A percentile compares a stretch with the other conserved stretches of the same genome.
Evolutionary conservation across 2,113 vertebrate species (phyloP).

Genomic region (Paramisgurnus dabryanus): DNA sequence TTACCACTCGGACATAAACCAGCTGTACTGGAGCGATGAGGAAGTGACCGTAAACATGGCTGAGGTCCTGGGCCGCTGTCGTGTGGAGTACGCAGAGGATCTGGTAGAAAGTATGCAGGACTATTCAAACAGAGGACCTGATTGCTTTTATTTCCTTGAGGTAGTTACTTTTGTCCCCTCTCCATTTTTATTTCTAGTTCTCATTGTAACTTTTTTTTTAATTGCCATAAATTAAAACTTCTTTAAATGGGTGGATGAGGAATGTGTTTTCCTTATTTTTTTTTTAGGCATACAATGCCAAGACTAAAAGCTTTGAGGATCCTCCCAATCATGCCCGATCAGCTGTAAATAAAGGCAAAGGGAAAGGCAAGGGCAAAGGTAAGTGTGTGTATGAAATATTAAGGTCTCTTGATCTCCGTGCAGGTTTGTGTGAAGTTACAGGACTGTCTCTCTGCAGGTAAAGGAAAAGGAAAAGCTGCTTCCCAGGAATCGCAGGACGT

Average conservation of each 20-base stretch:
- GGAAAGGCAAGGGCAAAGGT: slow-evolving; percentile 97
- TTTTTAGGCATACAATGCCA: slow-evolving; percentile 89
- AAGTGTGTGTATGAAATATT: not conserved
- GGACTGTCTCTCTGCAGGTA: slow-evolving; percentile 71
- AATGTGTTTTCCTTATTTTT: not conserved
- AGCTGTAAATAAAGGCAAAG: slow-evolving; percentile 86
- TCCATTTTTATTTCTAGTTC: too few species aligned
- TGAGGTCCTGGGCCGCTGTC: slow-evolving; percentile 85
- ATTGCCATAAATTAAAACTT: too few species aligned
- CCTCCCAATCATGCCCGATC: slow-evolving; percentile 94
- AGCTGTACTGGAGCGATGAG: slow-evolving; percentile 95
- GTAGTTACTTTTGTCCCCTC: slow-evolving; percentile 60
- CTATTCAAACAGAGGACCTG: slow-evolving; percentile 78
- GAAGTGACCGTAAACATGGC: slow-evolving; percentile 82
- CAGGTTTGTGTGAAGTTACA: not conserved
- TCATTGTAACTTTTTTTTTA: too few species aligned
- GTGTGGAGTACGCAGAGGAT: slow-evolving; percentile 88
- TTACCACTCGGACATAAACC: slow-evolving; percentile 92
- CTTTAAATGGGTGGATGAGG: too few species aligned
- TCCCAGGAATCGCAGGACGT: slow-evolving; percentile 73
- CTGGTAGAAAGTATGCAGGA: slow-evolving; percentile 83
- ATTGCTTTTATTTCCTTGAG: slow-evolving; percentile 96
- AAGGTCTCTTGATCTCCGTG: not conserved
- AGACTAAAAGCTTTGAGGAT: slow-evolving; percentile 90
- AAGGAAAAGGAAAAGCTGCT: slow-evolving; percentile 79